phyloP scores from a whole-genome alignment of 2,797 vertebrate species.

The Sebastes steindachneri region DNA sequence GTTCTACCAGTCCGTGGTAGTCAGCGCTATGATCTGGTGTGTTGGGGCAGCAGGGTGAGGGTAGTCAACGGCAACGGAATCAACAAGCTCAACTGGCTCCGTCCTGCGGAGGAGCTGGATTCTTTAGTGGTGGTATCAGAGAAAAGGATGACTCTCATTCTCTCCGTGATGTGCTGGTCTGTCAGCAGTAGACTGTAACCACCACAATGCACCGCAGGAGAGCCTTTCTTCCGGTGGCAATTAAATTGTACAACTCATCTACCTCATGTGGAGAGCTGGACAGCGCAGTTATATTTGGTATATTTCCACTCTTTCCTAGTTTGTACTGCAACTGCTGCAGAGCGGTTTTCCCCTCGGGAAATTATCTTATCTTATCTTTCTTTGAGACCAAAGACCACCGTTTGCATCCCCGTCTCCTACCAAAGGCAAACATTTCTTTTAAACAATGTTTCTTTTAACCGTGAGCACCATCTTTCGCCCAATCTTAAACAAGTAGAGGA shows the following conservation, averaged over 20 bases:
- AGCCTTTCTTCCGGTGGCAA: neutral
- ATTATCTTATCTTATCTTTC: neutral
- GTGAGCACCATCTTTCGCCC: neutral
- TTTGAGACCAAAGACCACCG: neutral
- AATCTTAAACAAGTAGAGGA: too few relatives aligned
- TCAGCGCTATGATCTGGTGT: neutral
- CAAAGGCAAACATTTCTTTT: fast-evolving
- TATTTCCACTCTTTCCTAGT: neutral
- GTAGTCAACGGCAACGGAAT: neutral
- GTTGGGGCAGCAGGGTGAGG: too few relatives aligned
- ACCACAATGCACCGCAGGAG: neutral
- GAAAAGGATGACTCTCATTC: neutral
- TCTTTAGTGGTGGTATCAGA: neutral
- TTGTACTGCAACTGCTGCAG: too few relatives aligned
- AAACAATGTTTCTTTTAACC: neutral
- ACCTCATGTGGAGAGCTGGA: too few relatives aligned
- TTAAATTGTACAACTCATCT: neutral
- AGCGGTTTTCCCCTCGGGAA: too few relatives aligned
- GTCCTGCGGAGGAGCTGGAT: neutral
- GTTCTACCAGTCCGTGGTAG: neutral
- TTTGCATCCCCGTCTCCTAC: neutral
- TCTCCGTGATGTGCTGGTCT: too few relatives aligned
- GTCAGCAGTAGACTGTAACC: neutral
- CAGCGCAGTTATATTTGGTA: too few relatives aligned
- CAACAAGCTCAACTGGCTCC: neutral